These are phyloP conservation scores for Parazoanthus swiftii DNA, from an alignment of 92 coral and sea anemone species.

Conservation along the genomic window DNA sequence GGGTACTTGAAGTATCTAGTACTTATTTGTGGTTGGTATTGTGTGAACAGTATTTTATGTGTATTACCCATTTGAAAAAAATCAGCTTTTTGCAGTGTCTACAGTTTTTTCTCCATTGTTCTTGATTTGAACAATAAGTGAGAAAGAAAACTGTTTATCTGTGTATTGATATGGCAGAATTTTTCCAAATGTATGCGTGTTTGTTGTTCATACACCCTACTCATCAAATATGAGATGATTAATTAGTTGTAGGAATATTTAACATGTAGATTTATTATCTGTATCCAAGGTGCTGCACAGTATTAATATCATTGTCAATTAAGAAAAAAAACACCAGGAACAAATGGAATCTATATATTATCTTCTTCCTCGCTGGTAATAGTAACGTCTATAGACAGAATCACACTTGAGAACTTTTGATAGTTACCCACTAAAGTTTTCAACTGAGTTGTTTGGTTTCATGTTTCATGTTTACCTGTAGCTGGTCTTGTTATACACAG, in stretches of 20 bases:
- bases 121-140: background rate
- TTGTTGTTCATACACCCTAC: background rate
- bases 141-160: background rate
- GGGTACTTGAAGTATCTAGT: background rate
- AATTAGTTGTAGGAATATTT: background rate
- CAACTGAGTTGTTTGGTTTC: too few relatives aligned
- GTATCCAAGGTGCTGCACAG: too few relatives aligned
- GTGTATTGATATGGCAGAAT: background rate
- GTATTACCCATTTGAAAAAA: background rate
- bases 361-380: background rate
- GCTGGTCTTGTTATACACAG: too few relatives aligned
- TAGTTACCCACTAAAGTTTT: too few relatives aligned
- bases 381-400: background rate
- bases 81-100: background rate
- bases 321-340: background rate
- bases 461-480: too few relatives aligned
- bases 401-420: background rate
- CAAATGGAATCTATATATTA: background rate
- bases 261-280: background rate
- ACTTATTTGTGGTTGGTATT: background rate
- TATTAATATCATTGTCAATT: too few relatives aligned
- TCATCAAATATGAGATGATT: background rate
- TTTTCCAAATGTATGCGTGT: background rate
- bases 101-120: background rate
- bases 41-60: background rate